Base-by-base conservation (phyloP, 2,113 vertebrate species). In the Podilymbus podiceps region DNA sequence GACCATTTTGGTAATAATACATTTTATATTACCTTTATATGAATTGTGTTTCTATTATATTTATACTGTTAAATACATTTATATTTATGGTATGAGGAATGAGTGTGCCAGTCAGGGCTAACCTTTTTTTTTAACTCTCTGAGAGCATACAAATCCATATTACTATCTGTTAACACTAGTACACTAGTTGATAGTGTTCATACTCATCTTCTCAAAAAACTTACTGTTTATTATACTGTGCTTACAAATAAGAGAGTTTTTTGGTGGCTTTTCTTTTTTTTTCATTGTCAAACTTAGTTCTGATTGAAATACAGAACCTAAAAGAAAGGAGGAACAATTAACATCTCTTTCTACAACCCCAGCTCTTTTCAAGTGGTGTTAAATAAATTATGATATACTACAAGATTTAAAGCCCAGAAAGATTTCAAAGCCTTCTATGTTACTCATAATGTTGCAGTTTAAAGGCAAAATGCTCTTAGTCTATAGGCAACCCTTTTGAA, bases 351-450 rank as follows among this genome's bases (percentile, higher is more conserved):
- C 55, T 77, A 71, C 21, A 80, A 72, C 2, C 14, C 12, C 16
- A 83, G 42, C 33, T 90, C n/a, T 92, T 92, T 81, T 81, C 64
- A 76, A 87, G 38, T 53, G 47, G 2, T 53, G 19, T 64, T 96
- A 95, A 92, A 94, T 84, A 89, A 93, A 88, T 88, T 7, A 71
- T 63, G 8, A 71, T 44, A 38, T 55, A 56, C 35, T 88, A 40
- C 10, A 79, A 91, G 87, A 56, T 87, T 97, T 91, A 95, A 95
- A 93, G 63, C 63, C 50, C 62, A 86, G 75, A 33, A 88, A 89
- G 81, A 81, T 84, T 90, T 71, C 56, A 78, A 93, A 93, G 46
- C 22, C 38, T 90, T 93, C 64, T n/a, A 22, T 46, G 42, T 14
- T n/a, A 66, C 53, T 90, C 42, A 58, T 63, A 71, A 88, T 66